Conservation (phyloP, 2,113 vertebrate genomes). For the Muntiacus reevesi region DNA sequence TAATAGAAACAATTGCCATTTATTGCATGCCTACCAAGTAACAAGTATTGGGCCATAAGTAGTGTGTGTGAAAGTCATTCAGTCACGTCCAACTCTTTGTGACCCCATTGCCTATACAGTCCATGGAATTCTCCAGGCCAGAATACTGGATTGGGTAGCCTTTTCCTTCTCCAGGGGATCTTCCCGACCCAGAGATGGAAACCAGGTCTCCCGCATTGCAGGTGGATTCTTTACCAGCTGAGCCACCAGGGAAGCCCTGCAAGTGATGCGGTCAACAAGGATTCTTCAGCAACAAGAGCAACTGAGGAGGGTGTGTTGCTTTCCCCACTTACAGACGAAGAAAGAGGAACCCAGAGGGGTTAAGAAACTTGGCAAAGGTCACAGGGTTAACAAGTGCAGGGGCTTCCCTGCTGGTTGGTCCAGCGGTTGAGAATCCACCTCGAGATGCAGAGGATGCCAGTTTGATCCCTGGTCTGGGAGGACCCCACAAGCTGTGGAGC, state of each 20-base stretch:
- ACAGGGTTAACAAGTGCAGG: not conserved
- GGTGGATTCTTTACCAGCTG: not conserved
- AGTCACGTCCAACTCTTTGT: fast-evolving
- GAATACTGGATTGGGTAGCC: not conserved
- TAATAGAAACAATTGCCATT: not conserved
- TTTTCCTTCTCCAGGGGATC: not conserved
- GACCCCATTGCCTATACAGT: not conserved
- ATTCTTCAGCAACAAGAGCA: not conserved
- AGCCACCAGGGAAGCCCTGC: not conserved
- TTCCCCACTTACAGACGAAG: not conserved
- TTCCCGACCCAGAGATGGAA: fast-evolving
- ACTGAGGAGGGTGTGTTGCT: not conserved
- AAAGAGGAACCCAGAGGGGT: not conserved
- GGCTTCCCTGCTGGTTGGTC: not conserved
- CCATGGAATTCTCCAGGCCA: not conserved
- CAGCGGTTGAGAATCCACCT: too few relatives aligned
- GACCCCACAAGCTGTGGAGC: not conserved
- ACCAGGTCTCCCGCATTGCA: not conserved
- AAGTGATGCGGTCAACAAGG: not conserved
- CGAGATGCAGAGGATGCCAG: not conserved
- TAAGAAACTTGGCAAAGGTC: not conserved
- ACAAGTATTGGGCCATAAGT: not conserved
- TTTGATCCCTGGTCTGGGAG: not conserved
- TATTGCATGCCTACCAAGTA: not conserved
- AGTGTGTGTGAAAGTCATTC: not conserved